Evolutionary conservation across 1,140 invertebrate genomes (phyloP).

Genomic region (Hetaerina americana): DNA sequence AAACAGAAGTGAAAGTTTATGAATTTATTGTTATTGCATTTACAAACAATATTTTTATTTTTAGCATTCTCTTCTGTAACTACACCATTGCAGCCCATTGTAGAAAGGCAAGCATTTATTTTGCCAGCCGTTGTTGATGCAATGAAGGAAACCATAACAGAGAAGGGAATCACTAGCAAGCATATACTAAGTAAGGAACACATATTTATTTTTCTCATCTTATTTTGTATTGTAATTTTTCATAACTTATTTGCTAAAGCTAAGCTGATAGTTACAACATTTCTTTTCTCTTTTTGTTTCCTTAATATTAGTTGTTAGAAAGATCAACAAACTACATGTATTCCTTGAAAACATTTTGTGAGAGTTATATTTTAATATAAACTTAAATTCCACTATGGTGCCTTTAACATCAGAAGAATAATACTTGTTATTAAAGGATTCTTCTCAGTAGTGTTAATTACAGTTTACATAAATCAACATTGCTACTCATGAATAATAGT

Average conservation of each 20-base stretch:
- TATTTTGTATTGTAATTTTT: background rate
- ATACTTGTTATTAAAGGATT: too few species aligned
- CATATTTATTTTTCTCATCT: constrained; percentile 5
- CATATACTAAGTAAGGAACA: constrained; percentile 70
- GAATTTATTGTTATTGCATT: background rate
- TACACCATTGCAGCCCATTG: constrained; percentile 56
- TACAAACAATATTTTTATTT: background rate
- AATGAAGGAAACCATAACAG: constrained; percentile 73
- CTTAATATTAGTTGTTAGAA: too few species aligned
- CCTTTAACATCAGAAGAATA: too few species aligned
- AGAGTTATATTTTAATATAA: too few species aligned
- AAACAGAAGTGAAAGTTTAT: background rate
- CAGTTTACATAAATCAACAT: too few species aligned
- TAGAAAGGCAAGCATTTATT: constrained; percentile 82
- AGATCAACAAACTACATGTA: too few species aligned
- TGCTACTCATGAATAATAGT: too few species aligned
- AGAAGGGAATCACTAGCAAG: constrained; percentile 90
- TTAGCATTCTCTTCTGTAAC: constrained; percentile 70
- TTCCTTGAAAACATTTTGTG: too few species aligned
- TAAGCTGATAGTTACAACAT: constrained; percentile 5
- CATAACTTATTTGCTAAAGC: background rate
- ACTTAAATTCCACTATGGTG: too few species aligned
- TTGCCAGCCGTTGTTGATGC: constrained; percentile 67
- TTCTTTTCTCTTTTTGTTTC: too few species aligned
- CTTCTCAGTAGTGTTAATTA: too few species aligned